These are phyloP conservation scores for Liparis tanakae DNA, from an alignment of 2,797 vertebrate genomes.

Conservation along the genomic window DNA sequence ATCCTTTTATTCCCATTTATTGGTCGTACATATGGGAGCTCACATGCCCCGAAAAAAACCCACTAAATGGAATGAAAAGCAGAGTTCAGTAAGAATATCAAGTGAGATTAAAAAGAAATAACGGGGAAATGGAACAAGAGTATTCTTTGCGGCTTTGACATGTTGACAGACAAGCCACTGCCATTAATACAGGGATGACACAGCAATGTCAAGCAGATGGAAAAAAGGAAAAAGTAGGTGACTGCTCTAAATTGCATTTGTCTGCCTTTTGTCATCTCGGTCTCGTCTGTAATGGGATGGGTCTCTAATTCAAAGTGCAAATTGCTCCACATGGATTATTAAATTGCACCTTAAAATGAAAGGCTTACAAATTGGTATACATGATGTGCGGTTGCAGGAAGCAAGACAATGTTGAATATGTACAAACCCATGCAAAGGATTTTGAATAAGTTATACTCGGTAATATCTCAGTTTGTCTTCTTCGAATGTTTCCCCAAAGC, in stretches of 20 bases:
- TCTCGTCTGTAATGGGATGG: not conserved
- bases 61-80: not conserved
- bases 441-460: not conserved
- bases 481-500: not conserved
- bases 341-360: not conserved
- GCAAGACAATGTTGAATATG: not conserved
- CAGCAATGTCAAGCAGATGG: slow-evolving; percentile 24
- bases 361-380: not conserved
- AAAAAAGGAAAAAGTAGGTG: not conserved
- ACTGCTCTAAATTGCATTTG: slow-evolving; percentile 19
- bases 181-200: slow-evolving; percentile 1
- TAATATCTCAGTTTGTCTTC: not conserved
- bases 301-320: slow-evolving; percentile 14
- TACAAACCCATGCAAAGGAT: not conserved
- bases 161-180: slow-evolving; percentile 18
- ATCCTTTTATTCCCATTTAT: slow-evolving; percentile 11
- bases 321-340: not conserved
- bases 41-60: not conserved
- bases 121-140: slow-evolving; percentile 21
- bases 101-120: not conserved
- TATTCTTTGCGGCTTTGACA: slow-evolving; percentile 12
- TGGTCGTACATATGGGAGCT: not conserved
- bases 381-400: not conserved
- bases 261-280: not conserved
- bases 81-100: not conserved